Evolutionary conservation across 35 echinoderm and acorn worm genomes (phyloP), one percentile per base, ranked within the genome.

Genomic region (Apostichopus californicus): DNA sequence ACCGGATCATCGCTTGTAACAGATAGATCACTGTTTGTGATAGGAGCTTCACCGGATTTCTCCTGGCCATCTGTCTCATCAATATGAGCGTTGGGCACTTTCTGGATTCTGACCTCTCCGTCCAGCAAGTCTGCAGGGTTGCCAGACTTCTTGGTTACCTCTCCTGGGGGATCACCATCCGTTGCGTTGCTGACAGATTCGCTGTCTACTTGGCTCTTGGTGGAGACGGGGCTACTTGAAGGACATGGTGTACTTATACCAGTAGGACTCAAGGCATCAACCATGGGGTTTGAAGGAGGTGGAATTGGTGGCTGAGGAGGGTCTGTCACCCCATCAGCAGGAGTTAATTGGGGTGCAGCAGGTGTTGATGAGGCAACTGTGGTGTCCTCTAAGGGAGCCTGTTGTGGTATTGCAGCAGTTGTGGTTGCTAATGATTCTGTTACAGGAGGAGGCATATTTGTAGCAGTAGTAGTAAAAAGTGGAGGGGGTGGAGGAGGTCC

Each of bases 71-170:
- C 89, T 34, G 65, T 59, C 46, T 73, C 89, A 66, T 93, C 73
- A 68, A 91, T 92, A 92, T 92, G 94, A 56, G 93, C 86, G 80
- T 98, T 98, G 22, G 96, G 96, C 53, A 98, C 90, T 68, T 95
- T 98, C 77, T 98, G 92, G 57, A 98, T 98, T 57, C 93, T 88
- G 25, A 98, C 94, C 63, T 98, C 96, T 77, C 96, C 96, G 73
- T 95, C 94, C 81, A 91, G 64, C 55, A 98, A 79, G 18, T 91
- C 73, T 46, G 54, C 89, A 57, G 71, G 65, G 56, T 57, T 77
- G 11, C 52, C 52, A 9, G 71, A n/a, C 12, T 18, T 54, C 10
- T 77, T 46, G 13, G 71, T 91, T 61, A 61, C 64, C 24, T 77
- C 0, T 56, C n/a, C 52, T 13, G 59, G 46, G 14, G 84, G n/a